Evolutionary conservation across 2,113 vertebrate genomes (phyloP).

Genomic region (Epinephelus lanceolatus): DNA sequence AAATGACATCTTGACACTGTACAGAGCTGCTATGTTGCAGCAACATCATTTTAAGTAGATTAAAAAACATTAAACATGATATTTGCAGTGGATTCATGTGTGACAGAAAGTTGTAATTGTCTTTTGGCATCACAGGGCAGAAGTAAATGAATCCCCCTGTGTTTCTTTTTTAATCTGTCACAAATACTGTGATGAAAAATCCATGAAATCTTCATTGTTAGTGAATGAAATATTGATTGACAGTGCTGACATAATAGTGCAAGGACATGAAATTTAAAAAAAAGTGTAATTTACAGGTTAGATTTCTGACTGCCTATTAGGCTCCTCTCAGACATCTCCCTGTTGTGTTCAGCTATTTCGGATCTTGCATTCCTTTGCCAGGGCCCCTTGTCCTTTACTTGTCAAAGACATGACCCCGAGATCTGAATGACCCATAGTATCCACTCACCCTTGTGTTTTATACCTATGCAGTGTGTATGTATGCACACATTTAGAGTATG

Average conservation of each 20-base stretch:
- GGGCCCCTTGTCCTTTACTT: constrained; percentile 42
- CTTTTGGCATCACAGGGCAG: not conserved
- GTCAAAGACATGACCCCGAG: constrained; percentile 61
- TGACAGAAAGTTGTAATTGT: not conserved
- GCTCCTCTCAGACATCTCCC: constrained; percentile 18
- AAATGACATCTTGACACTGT: constrained; percentile 34
- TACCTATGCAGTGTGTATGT: not conserved
- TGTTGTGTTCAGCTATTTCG: constrained; percentile 28
- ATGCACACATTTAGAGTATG: not conserved
- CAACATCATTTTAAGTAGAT: not conserved
- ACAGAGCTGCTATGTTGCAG: not conserved
- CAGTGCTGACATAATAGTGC: constrained; percentile 2
- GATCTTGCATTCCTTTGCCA: constrained; percentile 39
- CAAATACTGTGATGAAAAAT: constrained; percentile 6
- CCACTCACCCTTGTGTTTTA: constrained; percentile 24
- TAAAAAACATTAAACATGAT: not conserved
- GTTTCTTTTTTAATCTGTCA: not conserved
- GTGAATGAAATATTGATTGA: constrained; percentile 16
- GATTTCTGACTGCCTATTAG: constrained; percentile 12
- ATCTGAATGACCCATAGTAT: constrained; percentile 38
- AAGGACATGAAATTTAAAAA: constrained; percentile 8
- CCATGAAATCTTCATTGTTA: constrained; percentile 4
- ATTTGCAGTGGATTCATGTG: not conserved
- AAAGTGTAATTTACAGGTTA: constrained; percentile 30
- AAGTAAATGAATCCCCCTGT: not conserved